A percentile compares a stretch with the other conserved stretches of the same genome.
Conservation (phyloP, 2,888 invertebrate species). For the Euplexia lucipara region DNA sequence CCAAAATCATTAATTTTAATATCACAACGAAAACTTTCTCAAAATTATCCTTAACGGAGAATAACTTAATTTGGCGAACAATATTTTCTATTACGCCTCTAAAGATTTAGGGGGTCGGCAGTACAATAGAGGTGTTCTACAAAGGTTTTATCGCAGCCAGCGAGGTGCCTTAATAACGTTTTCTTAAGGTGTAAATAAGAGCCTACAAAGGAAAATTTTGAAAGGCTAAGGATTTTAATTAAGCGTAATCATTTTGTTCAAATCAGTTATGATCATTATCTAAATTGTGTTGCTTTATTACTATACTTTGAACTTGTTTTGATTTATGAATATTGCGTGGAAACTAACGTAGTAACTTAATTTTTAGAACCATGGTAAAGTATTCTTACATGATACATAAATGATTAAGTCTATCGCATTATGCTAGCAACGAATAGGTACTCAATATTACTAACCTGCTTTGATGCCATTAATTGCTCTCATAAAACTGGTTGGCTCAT, state of each 20-base stretch:
- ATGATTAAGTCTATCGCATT: too few relatives aligned
- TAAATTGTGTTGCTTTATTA: slow-evolving; percentile 59
- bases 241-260: slow-evolving; percentile 66
- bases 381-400: too few relatives aligned
- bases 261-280: slow-evolving; percentile 70
- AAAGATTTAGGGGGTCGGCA: slow-evolving; percentile 63
- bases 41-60: slow-evolving; percentile 56
- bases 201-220: slow-evolving; percentile 64
- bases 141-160: slow-evolving; percentile 64
- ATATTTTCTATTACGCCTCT: slow-evolving; percentile 68
- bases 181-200: slow-evolving; percentile 68
- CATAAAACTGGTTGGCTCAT: too few relatives aligned
- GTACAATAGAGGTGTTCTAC: slow-evolving; percentile 61
- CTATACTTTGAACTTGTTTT: slow-evolving; percentile 22
- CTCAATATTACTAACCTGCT: too few relatives aligned
- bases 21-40: slow-evolving; percentile 52
- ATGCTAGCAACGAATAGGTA: too few relatives aligned
- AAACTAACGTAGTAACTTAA: not conserved
- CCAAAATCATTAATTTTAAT: slow-evolving; percentile 60
- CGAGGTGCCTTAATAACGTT: slow-evolving; percentile 60
- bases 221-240: slow-evolving; percentile 67
- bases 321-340: slow-evolving; percentile 30
- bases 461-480: too few relatives aligned
- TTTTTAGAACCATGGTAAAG: too few relatives aligned
- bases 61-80: slow-evolving; percentile 67